phyloP scores from a whole-genome alignment of 2,888 invertebrate genomes.

The Polylopha cassiicola region DNA sequence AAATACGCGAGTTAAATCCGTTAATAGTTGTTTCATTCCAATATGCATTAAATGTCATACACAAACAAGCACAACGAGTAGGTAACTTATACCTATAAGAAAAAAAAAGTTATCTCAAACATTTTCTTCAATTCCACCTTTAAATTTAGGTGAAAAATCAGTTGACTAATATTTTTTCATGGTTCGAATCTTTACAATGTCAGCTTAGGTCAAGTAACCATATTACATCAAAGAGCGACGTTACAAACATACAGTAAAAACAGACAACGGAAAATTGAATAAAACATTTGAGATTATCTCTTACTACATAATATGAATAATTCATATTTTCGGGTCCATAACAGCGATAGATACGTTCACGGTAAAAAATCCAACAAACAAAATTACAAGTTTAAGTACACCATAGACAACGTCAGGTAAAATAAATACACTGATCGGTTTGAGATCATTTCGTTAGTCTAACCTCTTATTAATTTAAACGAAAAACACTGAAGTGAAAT shows the following conservation, averaged over 20 bases:
- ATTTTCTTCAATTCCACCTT: slow-evolving; percentile 18
- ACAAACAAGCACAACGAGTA: slow-evolving; percentile 46
- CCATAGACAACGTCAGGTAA: slow-evolving; percentile 63
- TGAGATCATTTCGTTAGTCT: slow-evolving; percentile 72
- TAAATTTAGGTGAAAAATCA: too few relatives aligned
- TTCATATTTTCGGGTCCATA: slow-evolving; percentile 19
- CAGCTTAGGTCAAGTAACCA: too few relatives aligned
- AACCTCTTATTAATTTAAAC: slow-evolving; percentile 62
- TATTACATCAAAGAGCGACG: slow-evolving; percentile 8
- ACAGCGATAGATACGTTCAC: slow-evolving; percentile 18
- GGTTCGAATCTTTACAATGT: too few relatives aligned
- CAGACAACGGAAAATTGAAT: slow-evolving; percentile 12
- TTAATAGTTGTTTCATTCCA: too few relatives aligned
- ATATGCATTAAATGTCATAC: slow-evolving; percentile 34
- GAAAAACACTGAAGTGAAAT: slow-evolving; percentile 57
- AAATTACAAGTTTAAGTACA: slow-evolving; percentile 60
- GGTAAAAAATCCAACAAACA: slow-evolving; percentile 26
- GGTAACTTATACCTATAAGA: slow-evolving; percentile 26
- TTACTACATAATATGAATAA: slow-evolving; percentile 20
- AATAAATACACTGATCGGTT: slow-evolving; percentile 75
- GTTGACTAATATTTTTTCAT: too few relatives aligned
- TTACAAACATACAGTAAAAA: slow-evolving; percentile 3
- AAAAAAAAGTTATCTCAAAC: slow-evolving; percentile 21
- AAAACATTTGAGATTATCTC: slow-evolving; percentile 22
- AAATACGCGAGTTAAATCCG: too few relatives aligned